These are phyloP conservation scores for Neoarius graeffei DNA, from an alignment of 2,113 vertebrate species.

Conservation along the genomic window DNA sequence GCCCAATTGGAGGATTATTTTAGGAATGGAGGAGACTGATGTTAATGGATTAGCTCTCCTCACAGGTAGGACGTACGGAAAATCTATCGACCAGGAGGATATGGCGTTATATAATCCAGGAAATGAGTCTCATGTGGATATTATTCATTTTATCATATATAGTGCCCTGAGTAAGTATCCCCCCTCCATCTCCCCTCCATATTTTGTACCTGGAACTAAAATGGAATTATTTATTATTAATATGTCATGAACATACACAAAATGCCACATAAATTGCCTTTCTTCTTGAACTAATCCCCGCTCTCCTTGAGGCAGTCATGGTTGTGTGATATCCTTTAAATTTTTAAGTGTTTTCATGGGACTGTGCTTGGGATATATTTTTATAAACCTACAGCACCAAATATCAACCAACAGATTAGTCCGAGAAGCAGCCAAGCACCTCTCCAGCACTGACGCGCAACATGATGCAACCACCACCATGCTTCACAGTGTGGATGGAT, in stretches of 20 bases:
- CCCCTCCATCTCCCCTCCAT: neutral
- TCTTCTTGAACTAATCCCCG: neutral
- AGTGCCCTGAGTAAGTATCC: neutral
- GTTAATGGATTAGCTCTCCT: slow-evolving; percentile 14
- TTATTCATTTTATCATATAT: neutral
- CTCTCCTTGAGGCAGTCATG: too few relatives aligned
- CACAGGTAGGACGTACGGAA: neutral
- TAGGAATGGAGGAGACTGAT: neutral
- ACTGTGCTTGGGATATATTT: neutral
- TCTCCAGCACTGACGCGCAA: neutral
- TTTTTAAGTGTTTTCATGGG: neutral
- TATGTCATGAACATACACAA: neutral
- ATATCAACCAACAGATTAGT: neutral
- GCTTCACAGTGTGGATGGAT: neutral
- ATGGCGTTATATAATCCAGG: neutral
- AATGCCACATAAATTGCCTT: neutral
- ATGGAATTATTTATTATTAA: neutral
- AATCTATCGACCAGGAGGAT: neutral
- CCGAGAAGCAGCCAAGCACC: neutral
- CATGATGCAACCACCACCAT: neutral
- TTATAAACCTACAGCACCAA: neutral
- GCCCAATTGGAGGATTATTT: neutral
- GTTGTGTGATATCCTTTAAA: neutral
- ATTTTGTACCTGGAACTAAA: neutral
- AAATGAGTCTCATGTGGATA: neutral